phyloP scores from a whole-genome alignment of 1,140 invertebrate species.

The Pteromalus puparum region DNA sequence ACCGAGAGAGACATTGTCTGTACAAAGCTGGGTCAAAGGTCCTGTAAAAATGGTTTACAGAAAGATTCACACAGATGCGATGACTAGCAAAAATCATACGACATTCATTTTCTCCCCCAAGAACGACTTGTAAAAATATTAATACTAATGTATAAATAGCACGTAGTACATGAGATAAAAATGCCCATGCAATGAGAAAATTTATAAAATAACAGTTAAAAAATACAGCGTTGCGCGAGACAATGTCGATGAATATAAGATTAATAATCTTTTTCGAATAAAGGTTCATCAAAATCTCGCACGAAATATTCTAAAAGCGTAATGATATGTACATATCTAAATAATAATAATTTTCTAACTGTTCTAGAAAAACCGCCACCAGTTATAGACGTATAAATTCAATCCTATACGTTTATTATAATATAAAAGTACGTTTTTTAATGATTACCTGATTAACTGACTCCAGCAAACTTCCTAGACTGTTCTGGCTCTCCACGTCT shows the following conservation, averaged over 20 bases:
- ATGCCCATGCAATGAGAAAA: background rate
- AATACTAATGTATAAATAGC: background rate
- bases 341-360: background rate
- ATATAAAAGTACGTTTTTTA: background rate
- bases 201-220: background rate
- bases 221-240: conserved; percentile 1
- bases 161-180: background rate
- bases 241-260: background rate
- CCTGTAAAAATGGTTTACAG: conserved; percentile 62
- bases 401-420: conserved; percentile 3
- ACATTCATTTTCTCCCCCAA: conserved; percentile 1
- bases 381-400: too few relatives aligned
- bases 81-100: background rate
- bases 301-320: background rate
- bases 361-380: too few relatives aligned
- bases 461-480: conserved; percentile 69
- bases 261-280: background rate
- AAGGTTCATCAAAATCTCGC: background rate
- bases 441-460: conserved; percentile 71
- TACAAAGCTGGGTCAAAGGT: conserved; percentile 63
- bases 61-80: conserved; percentile 31
- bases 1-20: conserved; percentile 62
- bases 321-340: conserved; percentile 2
- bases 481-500: conserved; percentile 71
- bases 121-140: background rate